A percentile compares a stretch with the other conserved stretches of the same genome.
phyloP scores from a whole-genome alignment of 2,888 invertebrate species.

The Tetragonisca angustula region DNA sequence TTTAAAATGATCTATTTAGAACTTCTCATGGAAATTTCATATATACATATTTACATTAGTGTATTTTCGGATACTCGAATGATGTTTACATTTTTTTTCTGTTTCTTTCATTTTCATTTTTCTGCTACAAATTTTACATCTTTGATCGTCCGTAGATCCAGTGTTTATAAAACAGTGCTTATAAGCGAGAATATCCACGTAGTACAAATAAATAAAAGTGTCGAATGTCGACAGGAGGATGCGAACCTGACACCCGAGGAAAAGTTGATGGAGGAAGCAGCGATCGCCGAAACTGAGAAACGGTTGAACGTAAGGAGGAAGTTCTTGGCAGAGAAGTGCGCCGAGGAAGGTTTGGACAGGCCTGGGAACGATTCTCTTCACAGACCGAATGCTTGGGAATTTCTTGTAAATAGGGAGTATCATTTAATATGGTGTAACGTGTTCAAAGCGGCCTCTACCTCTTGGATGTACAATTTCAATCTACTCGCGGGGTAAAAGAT shows the following conservation, averaged over 20 bases:
- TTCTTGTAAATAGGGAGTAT: conserved; percentile 91
- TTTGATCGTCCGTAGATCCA: no score
- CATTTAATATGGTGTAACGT: conserved; percentile 93
- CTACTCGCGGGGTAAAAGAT: conserved; percentile 89
- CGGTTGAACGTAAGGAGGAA: conserved; percentile 87
- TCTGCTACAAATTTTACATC: no score
- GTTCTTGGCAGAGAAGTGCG: conserved; percentile 87
- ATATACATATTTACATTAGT: no score
- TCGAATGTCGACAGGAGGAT: conserved; percentile 73
- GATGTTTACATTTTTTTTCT: no score
- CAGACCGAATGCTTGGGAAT: conserved; percentile 94
- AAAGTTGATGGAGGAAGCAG: conserved; percentile 83
- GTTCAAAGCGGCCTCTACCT: conserved; percentile 93
- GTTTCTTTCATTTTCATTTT: no score
- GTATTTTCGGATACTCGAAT: no score
- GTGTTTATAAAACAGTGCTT: background rate
- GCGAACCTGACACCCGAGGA: conserved; percentile 79
- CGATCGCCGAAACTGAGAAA: conserved; percentile 86
- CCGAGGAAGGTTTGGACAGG: conserved; percentile 87
- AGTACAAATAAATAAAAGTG: background rate
- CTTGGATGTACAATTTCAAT: conserved; percentile 97
- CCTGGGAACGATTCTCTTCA: conserved; percentile 86
- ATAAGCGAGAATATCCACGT: background rate
- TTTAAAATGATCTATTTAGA: no score
- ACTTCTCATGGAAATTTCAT: no score